A percentile compares a stretch with the other conserved stretches of the same genome.
phyloP scores from a whole-genome alignment of 64 coral and sea anemone genomes.

The Dendrophyllia cribrosa region DNA sequence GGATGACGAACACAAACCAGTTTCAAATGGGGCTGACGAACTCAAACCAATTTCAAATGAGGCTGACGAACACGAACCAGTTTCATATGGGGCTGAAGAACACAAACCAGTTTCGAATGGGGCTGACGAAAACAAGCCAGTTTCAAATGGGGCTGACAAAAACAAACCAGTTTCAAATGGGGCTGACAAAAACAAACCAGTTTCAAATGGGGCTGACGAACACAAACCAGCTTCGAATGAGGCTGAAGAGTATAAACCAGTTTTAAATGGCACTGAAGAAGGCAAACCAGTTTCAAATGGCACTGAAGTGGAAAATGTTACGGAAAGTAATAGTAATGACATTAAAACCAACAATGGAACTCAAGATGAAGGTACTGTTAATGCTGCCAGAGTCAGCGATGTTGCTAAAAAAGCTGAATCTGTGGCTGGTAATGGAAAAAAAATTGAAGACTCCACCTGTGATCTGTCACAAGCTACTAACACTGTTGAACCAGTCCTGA shows the following conservation, averaged over 20 bases:
- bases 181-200: not conserved
- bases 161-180: not conserved
- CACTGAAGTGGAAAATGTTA: not conserved
- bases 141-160: not conserved
- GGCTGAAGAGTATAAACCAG: not conserved
- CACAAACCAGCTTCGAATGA: not conserved
- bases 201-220: not conserved
- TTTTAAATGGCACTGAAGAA: not conserved
- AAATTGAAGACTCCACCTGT: not conserved
- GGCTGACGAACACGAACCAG: not conserved
- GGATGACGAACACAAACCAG: not conserved
- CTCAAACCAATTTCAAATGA: not conserved
- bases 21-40: not conserved
- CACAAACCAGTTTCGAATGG: not conserved
- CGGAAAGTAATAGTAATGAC: not conserved
- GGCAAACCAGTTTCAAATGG: no score
- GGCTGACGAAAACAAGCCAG: not conserved
- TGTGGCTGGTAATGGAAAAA: not conserved
- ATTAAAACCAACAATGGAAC: not conserved
- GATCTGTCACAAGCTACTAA: not conserved
- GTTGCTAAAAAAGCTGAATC: not conserved
- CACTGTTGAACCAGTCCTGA: not conserved
- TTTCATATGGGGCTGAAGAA: not conserved
- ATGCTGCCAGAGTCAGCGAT: not conserved
- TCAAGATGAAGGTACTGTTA: not conserved